A percentile compares a stretch with the other conserved stretches of the same genome.
Evolutionary conservation across 2,113 vertebrate species (phyloP).

Genomic region (Tyto alba): DNA sequence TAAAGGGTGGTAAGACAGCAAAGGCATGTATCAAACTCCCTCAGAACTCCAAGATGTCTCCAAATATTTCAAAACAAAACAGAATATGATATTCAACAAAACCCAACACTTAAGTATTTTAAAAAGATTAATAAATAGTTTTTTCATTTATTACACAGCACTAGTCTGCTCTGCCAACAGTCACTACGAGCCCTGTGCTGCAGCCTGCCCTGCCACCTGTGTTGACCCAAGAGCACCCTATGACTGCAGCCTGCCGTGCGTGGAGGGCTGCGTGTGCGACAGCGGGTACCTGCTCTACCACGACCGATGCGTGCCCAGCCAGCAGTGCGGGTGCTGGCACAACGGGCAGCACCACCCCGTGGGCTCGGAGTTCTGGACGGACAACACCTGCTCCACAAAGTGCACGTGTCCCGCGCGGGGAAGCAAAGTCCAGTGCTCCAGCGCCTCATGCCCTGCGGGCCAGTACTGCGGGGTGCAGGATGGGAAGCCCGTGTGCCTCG

Average conservation of each 20-base stretch:
- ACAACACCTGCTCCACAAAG: constrained; percentile 66
- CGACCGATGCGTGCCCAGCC: constrained; percentile 3
- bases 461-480: constrained; percentile 65
- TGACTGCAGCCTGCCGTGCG: background rate
- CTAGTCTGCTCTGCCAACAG: background rate
- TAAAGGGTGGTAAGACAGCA: accelerated
- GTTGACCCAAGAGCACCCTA: background rate
- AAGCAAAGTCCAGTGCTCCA: constrained; percentile 70
- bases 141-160: background rate
- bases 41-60: accelerated
- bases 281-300: constrained; percentile 32
- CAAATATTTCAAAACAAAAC: background rate
- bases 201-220: background rate
- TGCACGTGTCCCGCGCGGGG: constrained; percentile 68
- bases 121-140: background rate
- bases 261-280: constrained; percentile 35
- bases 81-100: background rate
- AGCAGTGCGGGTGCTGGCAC: constrained; percentile 46
- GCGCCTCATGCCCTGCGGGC: constrained; percentile 54
- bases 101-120: accelerated
- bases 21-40: background rate
- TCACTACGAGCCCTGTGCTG: constrained; percentile 40
- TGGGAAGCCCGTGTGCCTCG: constrained; percentile 5
- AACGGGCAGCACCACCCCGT: constrained; percentile 42
- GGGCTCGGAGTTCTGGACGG: constrained; percentile 72